phyloP scores from a whole-genome alignment of 2,113 vertebrate species.

The Trinectes maculatus region DNA sequence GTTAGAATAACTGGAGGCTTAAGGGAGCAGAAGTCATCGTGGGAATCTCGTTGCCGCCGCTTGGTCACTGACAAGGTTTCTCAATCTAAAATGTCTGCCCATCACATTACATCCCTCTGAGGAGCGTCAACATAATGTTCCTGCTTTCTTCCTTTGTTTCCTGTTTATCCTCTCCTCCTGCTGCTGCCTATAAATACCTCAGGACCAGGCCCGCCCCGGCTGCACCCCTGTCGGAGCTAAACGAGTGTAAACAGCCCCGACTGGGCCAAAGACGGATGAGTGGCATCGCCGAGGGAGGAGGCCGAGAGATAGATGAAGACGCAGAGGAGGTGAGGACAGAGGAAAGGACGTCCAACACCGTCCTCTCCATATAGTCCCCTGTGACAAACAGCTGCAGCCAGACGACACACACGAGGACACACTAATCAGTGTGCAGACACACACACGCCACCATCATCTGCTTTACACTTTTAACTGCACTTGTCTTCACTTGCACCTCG shows the following conservation, averaged over 20 bases:
- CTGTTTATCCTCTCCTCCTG: slow-evolving; percentile 35
- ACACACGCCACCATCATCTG: neutral
- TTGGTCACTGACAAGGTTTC: neutral
- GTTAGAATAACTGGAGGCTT: slow-evolving; percentile 53
- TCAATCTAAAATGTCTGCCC: neutral
- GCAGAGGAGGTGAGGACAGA: slow-evolving; percentile 50
- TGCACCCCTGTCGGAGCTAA: slow-evolving; percentile 65
- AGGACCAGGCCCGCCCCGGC: slow-evolving; percentile 12
- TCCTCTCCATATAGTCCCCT: slow-evolving; percentile 44
- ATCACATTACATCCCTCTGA: neutral
- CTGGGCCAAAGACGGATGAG: slow-evolving; percentile 61
- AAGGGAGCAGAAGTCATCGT: slow-evolving; percentile 34
- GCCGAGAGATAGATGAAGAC: slow-evolving; percentile 66
- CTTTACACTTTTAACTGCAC: slow-evolving; percentile 6
- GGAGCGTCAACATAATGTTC: slow-evolving; percentile 10
- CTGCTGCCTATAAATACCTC: slow-evolving; percentile 59
- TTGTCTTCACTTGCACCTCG: slow-evolving; percentile 15
- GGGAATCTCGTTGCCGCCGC: neutral
- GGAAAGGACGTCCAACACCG: slow-evolving; percentile 33
- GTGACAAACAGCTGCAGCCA: slow-evolving; percentile 51
- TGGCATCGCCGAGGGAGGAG: slow-evolving; percentile 53
- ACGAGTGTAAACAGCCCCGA: slow-evolving; percentile 73
- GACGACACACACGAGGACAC: slow-evolving; percentile 9
- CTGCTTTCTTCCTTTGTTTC: slow-evolving; percentile 24
- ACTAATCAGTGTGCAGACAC: slow-evolving; percentile 17